Evolutionary conservation across 2,888 invertebrate species (phyloP), one percentile per base, ranked within the genome.

Genomic region (Iselma pallidipennis): DNA sequence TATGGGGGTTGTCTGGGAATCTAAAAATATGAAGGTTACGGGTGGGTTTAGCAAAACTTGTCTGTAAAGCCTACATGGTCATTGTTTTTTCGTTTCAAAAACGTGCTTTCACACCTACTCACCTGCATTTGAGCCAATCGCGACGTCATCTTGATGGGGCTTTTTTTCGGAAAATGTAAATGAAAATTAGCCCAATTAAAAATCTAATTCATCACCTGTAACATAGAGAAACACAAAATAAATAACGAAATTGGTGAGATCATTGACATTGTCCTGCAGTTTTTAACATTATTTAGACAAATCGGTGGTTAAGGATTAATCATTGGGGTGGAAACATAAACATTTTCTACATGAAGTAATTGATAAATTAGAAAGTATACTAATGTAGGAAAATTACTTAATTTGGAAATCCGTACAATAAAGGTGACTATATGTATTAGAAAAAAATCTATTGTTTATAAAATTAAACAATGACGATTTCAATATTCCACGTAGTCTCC

Each of bases 111-210:
- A 49, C 49, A 55, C 61, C 58, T 61, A 76, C 81, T 79, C 76
- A 83, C 83, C 80, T 83, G 83, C 80, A 83, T 82, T 74, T 81
- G 80, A 33, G 78, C 76, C 69, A 83, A 75, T 77, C 80, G 81
- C 71, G 83, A 83, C 37, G 71, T 70, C 71, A 72, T 73, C 12
- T 59, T 65, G 23, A 12, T 48, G 50, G 5, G 10, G 49, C 5
- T n/a, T 25, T 10, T 16, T 37, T 37, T 54, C 10, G 14, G 14
- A n/a, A n/a, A n/a, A n/a, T n/a, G n/a, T n/a, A n/a, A n/a, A n/a
- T n/a, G n/a, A n/a, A n/a, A n/a, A n/a, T n/a, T n/a, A n/a, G n/a
- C n/a, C n/a, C n/a, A n/a, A n/a, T n/a, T n/a, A n/a, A n/a, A n/a
- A n/a, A n/a, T n/a, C n/a, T n/a, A n/a, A n/a, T 6, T 49, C n/a